Evolutionary conservation across 2,888 invertebrate species (phyloP), one percentile per base, ranked within the genome.

Genomic region (Drosophila yooni): DNA sequence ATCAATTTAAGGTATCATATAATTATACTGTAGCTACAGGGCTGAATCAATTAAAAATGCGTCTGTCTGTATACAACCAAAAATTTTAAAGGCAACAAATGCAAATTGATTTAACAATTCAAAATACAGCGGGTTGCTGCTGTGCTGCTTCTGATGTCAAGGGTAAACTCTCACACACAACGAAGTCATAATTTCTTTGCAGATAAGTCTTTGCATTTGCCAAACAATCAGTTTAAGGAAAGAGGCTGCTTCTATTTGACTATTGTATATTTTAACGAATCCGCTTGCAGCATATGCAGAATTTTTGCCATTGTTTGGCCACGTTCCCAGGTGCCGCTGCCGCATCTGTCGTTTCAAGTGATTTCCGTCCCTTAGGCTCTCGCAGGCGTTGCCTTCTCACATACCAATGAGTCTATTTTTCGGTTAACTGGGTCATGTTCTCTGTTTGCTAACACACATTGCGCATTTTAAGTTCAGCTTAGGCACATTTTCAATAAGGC

Each of bases 401-500:
- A 87, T 89, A 83, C 79, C 79, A 87, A 84, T 89, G 79, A 83
- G 70, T 27, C 48, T 58, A n/a, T 67, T 43, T 29, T 48, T 52
- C 53, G 15, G 59, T 56, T 66, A 66, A 67, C 73, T 77, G 72
- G 51, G 63, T 71, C 34, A 56, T 60, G n/a, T 57, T 61, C 50
- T 40, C 57, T 61, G 70, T 60, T 31, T 61, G 70, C 29, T 21
- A 56, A 65, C 76, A 83, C 84, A 82, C 82, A 72, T 46, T 74
- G 54, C 79, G 82, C 61, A 83, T 84, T 83, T 87, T 73, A 87
- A 87, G 79, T 53, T 79, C 67, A 86, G 70, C 73, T 83, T 74
- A 68, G 70, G 68, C 59, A 57, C 67, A 78, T 66, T 57, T 70
- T 63, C 70, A 63, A 68, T 70, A 64, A 56, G 56, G 52, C 50